Evolutionary conservation across 2,113 vertebrate genomes (phyloP), one percentile per base, ranked within the genome.

Genomic region (Pollimyrus isidori): DNA sequence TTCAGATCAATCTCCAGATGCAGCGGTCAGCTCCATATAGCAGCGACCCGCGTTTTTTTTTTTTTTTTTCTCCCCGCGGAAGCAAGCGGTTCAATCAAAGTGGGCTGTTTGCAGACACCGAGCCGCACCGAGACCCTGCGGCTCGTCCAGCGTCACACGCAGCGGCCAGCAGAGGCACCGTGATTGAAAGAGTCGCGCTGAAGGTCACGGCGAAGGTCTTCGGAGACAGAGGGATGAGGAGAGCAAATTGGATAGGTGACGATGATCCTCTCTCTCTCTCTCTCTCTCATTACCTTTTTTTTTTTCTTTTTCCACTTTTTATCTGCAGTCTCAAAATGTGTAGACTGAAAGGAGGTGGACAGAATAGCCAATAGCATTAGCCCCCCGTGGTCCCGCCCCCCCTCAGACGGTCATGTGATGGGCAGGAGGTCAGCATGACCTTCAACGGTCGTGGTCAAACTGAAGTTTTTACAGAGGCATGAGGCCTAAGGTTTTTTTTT

Each of bases 171-270:
- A 17, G 73, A 80, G 73, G 11, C 73, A 80, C 15, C 17, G 35
- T 80, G 73, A 80, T 80, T 80, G 73, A 80, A 80, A 42, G 73
- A 80, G 73, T 80, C 42, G 73, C 6, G 73, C 73, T 80, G 73
- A 80, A 80, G 73, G 73, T 80, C 73, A 80, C 73, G 15, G 19
- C 1, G 15, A 80, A 42, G 73, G 73, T 80, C 73, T 80, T 80
- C 73, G 42, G 73, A 35, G 73, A 80, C 35, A 39, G 73, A 42
- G 73, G 73, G 35, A 42, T 80, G 73, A 35, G 73, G 73, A 80
- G 35, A 17, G 35, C 73, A 39, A 80, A 80, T 17, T 26, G 35
- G 73, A 80, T 42, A 80, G 15, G 73, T 80, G 35, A 80, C 35
- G 35, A 42, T 7, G 73, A 42, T 80, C 73, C 73, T 80, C 73